Evolutionary conservation across 2,888 invertebrate species (phyloP).

Genomic region (Taphrorychus bicolor): DNA sequence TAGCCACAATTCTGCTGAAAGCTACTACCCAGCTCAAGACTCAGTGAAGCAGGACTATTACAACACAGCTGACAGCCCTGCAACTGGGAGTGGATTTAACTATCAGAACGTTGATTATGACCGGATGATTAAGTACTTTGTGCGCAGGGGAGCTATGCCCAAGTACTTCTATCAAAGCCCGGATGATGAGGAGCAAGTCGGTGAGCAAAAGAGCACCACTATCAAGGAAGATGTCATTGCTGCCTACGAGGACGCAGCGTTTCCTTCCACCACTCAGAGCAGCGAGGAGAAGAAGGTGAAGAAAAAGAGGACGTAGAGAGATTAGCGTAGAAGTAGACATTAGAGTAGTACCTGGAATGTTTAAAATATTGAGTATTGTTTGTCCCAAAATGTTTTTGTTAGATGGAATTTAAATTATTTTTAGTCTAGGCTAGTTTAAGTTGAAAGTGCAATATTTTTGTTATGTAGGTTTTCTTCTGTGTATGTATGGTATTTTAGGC

Average conservation of each 20-base stretch:
- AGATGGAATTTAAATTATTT: neutral
- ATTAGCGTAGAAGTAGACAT: neutral
- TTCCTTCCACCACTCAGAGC: conserved; percentile 12
- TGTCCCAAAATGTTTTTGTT: neutral
- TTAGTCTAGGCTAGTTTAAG: neutral
- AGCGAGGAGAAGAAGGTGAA: conserved; percentile 18
- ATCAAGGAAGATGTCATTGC: conserved; percentile 10
- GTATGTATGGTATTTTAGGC: neutral
- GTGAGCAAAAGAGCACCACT: neutral
- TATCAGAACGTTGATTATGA: conserved; percentile 29
- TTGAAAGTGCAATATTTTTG: neutral
- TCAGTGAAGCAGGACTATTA: conserved; percentile 5
- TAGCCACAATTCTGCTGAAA: neutral
- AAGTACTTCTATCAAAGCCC: conserved; percentile 24
- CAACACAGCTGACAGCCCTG: neutral
- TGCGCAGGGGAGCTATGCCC: conserved; percentile 21
- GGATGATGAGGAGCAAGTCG: neutral
- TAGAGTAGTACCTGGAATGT: neutral
- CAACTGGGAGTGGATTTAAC: conserved; percentile 1
- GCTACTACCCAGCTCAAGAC: conserved; percentile 8
- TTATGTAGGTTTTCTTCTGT: neutral
- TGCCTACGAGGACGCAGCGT: conserved; percentile 30
- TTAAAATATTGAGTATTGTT: no score
- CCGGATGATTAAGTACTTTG: conserved; percentile 33
- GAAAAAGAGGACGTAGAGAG: conserved; percentile 22